Evolutionary conservation across 2,797 vertebrate genomes (phyloP).

Genomic region (Acropternis orthonyx): DNA sequence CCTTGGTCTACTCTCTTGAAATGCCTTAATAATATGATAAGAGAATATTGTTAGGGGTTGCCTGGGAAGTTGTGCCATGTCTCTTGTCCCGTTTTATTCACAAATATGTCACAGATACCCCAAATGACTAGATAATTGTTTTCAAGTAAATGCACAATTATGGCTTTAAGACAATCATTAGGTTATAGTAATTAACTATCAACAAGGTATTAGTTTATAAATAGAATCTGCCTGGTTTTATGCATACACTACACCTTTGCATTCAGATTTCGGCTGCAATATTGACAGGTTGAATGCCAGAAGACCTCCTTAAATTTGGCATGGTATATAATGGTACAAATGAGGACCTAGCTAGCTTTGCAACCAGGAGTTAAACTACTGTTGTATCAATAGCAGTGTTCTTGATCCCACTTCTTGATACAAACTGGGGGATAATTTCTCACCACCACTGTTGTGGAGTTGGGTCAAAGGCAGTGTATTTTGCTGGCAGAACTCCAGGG

Average conservation of each 20-base stretch:
- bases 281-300: not conserved
- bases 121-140: not conserved
- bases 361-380: not conserved
- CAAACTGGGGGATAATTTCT: not conserved
- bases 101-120: not conserved
- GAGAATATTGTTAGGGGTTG: not conserved
- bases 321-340: not conserved
- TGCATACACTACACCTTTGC: not conserved
- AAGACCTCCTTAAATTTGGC: not conserved
- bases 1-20: not conserved
- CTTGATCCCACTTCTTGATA: not conserved
- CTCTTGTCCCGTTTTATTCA: not conserved
- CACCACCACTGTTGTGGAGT: fast-evolving
- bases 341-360: not conserved
- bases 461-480: not conserved
- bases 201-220: not conserved
- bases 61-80: not conserved
- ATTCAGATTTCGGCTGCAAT: not conserved
- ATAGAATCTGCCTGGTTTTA: not conserved
- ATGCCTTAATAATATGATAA: not conserved
- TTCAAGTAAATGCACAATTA: not conserved
- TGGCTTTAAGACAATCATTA: not conserved
- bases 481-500: not conserved
- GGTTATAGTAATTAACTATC: not conserved
- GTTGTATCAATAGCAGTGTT: not conserved